Evolutionary conservation across 2,888 invertebrate genomes (phyloP).

Genomic region (Drosophila borealis): DNA sequence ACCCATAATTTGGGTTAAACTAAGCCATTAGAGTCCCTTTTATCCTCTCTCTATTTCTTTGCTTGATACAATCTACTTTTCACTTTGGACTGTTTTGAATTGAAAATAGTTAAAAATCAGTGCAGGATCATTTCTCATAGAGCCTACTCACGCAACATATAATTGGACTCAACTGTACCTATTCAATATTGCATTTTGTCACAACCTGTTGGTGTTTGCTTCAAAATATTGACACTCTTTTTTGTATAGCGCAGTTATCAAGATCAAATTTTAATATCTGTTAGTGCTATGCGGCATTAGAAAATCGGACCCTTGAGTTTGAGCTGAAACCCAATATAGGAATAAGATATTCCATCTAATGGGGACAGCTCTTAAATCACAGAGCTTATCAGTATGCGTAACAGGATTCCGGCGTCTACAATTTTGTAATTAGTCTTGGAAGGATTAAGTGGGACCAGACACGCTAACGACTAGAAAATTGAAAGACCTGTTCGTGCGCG

Average conservation of each 20-base stretch:
- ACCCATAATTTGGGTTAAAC: no score
- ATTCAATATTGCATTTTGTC: neutral
- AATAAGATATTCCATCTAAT: conserved; percentile 28
- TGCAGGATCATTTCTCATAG: neutral
- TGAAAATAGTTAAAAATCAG: neutral
- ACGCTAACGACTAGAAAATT: conserved; percentile 32
- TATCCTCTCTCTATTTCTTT: no score
- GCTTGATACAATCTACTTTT: no score
- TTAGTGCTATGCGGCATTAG: conserved; percentile 6
- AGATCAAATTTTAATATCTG: conserved; percentile 26
- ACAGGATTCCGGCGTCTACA: conserved; percentile 32
- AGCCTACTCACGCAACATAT: neutral
- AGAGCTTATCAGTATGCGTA: conserved; percentile 29
- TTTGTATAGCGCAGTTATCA: conserved; percentile 20
- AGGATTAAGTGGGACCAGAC: conserved; percentile 44
- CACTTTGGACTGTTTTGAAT: neutral
- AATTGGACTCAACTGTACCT: conserved; percentile 25
- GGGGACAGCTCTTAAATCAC: conserved; percentile 39
- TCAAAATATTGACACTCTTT: conserved; percentile 39
- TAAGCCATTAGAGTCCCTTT: no score
- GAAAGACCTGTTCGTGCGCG: conserved; percentile 14
- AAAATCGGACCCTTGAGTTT: conserved; percentile 10
- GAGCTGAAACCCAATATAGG: conserved; percentile 32
- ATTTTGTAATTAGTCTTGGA: conserved; percentile 42
- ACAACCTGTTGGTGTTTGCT: conserved; percentile 34